Percentiles rank a stretch among this genome's conserved stretches.
Conservation (phyloP, 2,113 vertebrate genomes). For the zebrafish (Danio rerio) region GRCz12tu NC_133176.1:55057501-55058000, state of each 20-base stretch:
- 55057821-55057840: slow-evolving; percentile 15
- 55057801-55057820: slow-evolving; percentile 52
- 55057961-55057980: slow-evolving; percentile 22
- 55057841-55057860: slow-evolving; percentile 42
- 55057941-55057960: background rate
- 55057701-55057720: slow-evolving; percentile 72
- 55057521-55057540: slow-evolving; percentile 73
- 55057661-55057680: slow-evolving; percentile 66
- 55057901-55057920: background rate
- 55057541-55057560: slow-evolving; percentile 56
- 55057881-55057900: slow-evolving; percentile 18
- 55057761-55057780: slow-evolving; percentile 46
- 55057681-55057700: slow-evolving; percentile 48
- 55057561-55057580: slow-evolving; percentile 1
- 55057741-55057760: slow-evolving; percentile 84
- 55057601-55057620: background rate
- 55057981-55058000: background rate
- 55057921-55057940: background rate
- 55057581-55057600: background rate
- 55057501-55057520: slow-evolving; percentile 73
- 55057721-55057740: slow-evolving; percentile 84
- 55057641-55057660: background rate
- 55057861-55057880: slow-evolving; percentile 43
- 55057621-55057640: background rate
- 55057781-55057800: slow-evolving; percentile 48